Percentiles rank a stretch among this genome's conserved stretches.
Conservation (phyloP, 2,888 invertebrate genomes). For the Zhuqinia jingwanae region DNA sequence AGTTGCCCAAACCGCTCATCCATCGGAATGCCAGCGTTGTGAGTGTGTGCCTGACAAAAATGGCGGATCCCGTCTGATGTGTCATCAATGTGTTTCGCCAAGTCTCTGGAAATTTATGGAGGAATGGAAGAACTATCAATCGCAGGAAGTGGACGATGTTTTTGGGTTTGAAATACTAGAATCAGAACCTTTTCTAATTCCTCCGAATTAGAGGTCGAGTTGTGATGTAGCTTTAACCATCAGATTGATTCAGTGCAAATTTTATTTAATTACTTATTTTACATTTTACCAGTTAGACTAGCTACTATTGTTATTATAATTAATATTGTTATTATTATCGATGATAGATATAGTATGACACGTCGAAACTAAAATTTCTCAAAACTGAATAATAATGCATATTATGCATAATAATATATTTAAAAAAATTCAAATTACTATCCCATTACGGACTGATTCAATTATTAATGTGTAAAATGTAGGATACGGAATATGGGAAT, state of each 20-base stretch:
- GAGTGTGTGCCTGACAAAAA: constrained; percentile 81
- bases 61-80: constrained; percentile 81
- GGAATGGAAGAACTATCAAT: constrained; percentile 76
- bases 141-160: constrained; percentile 70
- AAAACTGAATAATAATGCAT: background rate
- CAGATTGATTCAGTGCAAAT: constrained; percentile 5
- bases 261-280: background rate
- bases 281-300: background rate
- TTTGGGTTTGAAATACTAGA: constrained; percentile 61
- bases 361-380: background rate
- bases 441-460: too few species aligned
- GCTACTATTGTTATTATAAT: background rate
- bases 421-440: too few species aligned
- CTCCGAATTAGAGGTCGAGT: constrained; percentile 34
- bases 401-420: background rate
- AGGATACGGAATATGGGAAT: too few species aligned
- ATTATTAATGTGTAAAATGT: too few species aligned
- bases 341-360: background rate
- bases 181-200: constrained; percentile 50
- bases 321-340: background rate
- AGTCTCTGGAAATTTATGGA: constrained; percentile 80
- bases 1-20: constrained; percentile 80
- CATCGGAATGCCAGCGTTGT: constrained; percentile 81
- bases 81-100: constrained; percentile 80
- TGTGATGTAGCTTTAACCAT: background rate